These are phyloP conservation scores for Ceriagrion tenellum DNA, from an alignment of 2,888 invertebrate genomes.

Conservation along the genomic window DNA sequence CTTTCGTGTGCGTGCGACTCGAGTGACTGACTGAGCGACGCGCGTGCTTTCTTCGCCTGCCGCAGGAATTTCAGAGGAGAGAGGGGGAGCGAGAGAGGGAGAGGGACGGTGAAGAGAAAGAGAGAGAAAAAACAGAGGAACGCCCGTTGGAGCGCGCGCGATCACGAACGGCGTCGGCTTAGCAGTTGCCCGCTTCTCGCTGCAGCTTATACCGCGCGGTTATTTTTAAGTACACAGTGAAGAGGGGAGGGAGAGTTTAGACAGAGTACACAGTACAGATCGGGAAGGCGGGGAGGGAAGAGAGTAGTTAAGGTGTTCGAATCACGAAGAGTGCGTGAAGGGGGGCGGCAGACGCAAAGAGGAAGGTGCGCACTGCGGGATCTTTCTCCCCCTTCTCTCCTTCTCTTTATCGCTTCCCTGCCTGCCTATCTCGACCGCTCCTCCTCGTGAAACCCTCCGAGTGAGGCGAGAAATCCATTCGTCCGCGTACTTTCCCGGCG, in stretches of 20 bases:
- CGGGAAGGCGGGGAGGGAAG: background rate
- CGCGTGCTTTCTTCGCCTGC: background rate
- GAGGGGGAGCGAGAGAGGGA: background rate
- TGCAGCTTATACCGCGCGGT: background rate
- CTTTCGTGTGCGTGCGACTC: background rate
- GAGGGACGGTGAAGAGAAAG: background rate
- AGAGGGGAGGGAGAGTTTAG: background rate
- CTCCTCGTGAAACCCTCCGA: background rate
- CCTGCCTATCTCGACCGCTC: background rate
- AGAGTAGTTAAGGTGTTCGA: background rate
- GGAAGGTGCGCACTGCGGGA: conserved; percentile 10
- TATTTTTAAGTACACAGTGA: background rate
- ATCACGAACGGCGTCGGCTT: background rate
- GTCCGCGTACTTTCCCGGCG: conserved; percentile 5
- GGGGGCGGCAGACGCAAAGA: too few species aligned
- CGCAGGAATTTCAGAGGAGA: conserved; percentile 27
- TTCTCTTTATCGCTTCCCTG: background rate
- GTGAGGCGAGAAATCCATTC: background rate
- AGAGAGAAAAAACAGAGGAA: background rate
- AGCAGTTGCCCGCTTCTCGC: background rate
- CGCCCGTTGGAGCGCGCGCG: background rate
- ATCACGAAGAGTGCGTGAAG: background rate
- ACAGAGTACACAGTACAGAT: background rate
- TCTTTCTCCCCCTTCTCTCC: background rate
- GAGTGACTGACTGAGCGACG: background rate